Conservation (phyloP, 2,888 invertebrate genomes). For the Parnassius glacialis region DNA sequence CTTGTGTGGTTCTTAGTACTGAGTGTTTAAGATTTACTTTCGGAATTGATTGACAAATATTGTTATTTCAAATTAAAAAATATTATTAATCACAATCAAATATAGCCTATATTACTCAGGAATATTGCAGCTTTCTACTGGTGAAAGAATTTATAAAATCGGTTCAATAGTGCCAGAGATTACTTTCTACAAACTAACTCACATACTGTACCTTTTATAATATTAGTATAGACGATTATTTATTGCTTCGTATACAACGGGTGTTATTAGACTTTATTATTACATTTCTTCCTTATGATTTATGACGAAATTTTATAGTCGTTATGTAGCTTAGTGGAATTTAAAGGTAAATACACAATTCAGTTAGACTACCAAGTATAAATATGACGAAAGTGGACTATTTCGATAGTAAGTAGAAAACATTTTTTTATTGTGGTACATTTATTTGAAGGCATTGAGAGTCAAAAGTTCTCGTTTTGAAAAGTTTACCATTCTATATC, state of each 20-base stretch:
- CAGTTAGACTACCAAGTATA: constrained; percentile 21
- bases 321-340: constrained; percentile 61
- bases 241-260: constrained; percentile 40
- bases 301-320: constrained; percentile 48
- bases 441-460: constrained; percentile 5
- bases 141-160: too few relatives aligned
- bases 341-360: constrained; percentile 19
- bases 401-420: constrained; percentile 15
- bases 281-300: constrained; percentile 25
- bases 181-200: too few relatives aligned
- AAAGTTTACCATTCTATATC: background rate
- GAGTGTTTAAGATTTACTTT: too few relatives aligned
- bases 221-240: too few relatives aligned
- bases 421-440: constrained; percentile 3
- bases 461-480: constrained; percentile 4
- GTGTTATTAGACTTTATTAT: constrained; percentile 42
- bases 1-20: too few relatives aligned
- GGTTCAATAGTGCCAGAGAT: too few relatives aligned
- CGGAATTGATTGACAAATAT: too few relatives aligned
- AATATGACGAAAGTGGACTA: background rate
- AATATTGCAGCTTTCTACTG: too few relatives aligned
- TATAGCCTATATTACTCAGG: too few relatives aligned
- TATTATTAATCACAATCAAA: too few relatives aligned
- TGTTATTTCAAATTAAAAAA: too few relatives aligned
- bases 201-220: too few relatives aligned